A percentile compares a stretch with the other conserved stretches of the same genome.
Conservation (phyloP, 1,140 invertebrate genomes). For the Matsumurasca onukii region DNA sequence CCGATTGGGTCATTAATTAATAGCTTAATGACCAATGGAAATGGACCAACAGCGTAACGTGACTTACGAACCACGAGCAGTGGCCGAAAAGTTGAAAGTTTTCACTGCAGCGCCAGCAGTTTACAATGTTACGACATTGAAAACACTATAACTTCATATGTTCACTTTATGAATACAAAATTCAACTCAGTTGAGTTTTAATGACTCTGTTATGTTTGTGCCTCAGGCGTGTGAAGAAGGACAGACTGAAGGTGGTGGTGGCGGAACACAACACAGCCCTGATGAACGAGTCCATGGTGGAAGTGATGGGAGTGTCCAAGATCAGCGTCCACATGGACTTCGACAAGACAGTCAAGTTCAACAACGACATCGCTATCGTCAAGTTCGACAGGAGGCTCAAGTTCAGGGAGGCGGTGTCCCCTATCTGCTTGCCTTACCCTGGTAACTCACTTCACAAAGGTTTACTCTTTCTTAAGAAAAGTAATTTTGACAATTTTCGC, state of each 20-base stretch:
- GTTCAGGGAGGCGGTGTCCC: conserved; percentile 50
- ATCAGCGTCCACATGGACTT: conserved; percentile 45
- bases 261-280: conserved; percentile 44
- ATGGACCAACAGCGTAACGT: too few species aligned
- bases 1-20: too few species aligned
- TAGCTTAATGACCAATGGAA: too few species aligned
- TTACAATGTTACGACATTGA: too few species aligned
- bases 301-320: conserved; percentile 43
- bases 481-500: too few species aligned
- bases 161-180: too few species aligned
- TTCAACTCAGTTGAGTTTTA: not conserved
- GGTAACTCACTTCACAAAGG: too few species aligned
- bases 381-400: conserved; percentile 51
- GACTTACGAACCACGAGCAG: too few species aligned
- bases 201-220: not conserved
- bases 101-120: too few species aligned
- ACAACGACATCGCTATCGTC: conserved; percentile 60
- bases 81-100: too few species aligned
- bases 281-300: conserved; percentile 40
- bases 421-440: conserved; percentile 55
- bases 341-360: conserved; percentile 41
- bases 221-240: conserved; percentile 47
- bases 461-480: too few species aligned
- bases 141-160: too few species aligned
- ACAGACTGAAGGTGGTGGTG: conserved; percentile 49